Percentiles rank a stretch among this genome's conserved stretches.
Conservation (phyloP, 2,797 vertebrate genomes). For the Molossus molossus region DNA sequence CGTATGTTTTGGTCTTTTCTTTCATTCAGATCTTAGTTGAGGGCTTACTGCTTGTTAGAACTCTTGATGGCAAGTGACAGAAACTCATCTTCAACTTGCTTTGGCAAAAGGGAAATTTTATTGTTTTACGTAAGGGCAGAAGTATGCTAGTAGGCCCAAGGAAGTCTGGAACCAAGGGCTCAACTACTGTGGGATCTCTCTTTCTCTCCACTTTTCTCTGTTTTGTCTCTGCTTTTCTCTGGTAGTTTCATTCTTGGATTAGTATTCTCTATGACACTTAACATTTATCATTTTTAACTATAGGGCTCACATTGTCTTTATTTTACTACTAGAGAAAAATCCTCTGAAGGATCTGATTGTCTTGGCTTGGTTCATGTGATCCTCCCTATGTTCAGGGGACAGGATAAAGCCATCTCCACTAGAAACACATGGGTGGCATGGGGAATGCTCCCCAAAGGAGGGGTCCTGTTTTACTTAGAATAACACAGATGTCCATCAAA, state of each 20-base stretch:
- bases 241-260: background rate
- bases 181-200: background rate
- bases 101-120: constrained; percentile 3
- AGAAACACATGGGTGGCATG: background rate
- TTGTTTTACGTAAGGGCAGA: constrained; percentile 19
- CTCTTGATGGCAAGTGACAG: constrained; percentile 17
- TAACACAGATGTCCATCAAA: background rate
- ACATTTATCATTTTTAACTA: background rate
- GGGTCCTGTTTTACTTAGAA: background rate
- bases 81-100: constrained; percentile 42
- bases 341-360: constrained; percentile 45
- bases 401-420: background rate
- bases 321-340: constrained; percentile 36
- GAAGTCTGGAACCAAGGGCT: background rate
- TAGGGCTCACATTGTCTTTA: constrained; percentile 10
- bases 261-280: constrained; percentile 19
- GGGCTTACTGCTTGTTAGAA: background rate
- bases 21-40: constrained; percentile 48
- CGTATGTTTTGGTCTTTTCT: constrained; percentile 46
- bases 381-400: background rate
- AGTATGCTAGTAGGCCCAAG: background rate
- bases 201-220: background rate
- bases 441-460: constrained; percentile 18
- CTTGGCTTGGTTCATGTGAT: constrained; percentile 1
- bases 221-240: constrained; percentile 58